A percentile compares a stretch with the other conserved stretches of the same genome.
Conservation (phyloP, 2,888 invertebrate species). For the Zelleria hepariella region DNA sequence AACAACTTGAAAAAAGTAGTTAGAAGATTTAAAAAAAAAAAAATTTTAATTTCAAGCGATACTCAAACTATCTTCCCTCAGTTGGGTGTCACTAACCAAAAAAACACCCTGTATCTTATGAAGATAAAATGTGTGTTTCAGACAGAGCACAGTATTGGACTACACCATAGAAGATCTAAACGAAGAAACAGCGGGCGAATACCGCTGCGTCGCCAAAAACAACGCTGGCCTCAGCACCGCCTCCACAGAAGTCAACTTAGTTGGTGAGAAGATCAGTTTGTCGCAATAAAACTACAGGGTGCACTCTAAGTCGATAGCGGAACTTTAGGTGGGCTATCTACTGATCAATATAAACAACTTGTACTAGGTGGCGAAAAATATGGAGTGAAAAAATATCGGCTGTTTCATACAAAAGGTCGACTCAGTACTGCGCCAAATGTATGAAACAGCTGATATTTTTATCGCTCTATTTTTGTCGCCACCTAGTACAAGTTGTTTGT, state of each 20-base stretch:
- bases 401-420: too few species aligned
- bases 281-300: background rate
- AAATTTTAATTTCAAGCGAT: background rate
- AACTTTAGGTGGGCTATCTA: background rate
- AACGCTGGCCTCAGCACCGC: conserved; percentile 35
- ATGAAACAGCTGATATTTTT: too few species aligned
- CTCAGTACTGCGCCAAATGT: too few species aligned
- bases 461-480: too few species aligned
- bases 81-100: too few species aligned
- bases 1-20: background rate
- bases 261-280: conserved; percentile 26
- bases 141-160: conserved; percentile 51
- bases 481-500: too few species aligned
- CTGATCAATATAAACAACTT: background rate
- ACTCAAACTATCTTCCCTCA: too few species aligned
- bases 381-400: too few species aligned
- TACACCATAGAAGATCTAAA: conserved; percentile 43
- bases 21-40: background rate
- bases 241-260: conserved; percentile 29
- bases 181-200: conserved; percentile 40
- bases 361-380: too few species aligned
- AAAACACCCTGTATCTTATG: too few species aligned
- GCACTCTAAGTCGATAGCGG: too few species aligned
- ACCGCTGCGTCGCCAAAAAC: conserved; percentile 42
- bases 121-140: conserved; percentile 16